Base-by-base conservation (phyloP, 2,113 vertebrate species). In the Microtus ochrogaster region DNA sequence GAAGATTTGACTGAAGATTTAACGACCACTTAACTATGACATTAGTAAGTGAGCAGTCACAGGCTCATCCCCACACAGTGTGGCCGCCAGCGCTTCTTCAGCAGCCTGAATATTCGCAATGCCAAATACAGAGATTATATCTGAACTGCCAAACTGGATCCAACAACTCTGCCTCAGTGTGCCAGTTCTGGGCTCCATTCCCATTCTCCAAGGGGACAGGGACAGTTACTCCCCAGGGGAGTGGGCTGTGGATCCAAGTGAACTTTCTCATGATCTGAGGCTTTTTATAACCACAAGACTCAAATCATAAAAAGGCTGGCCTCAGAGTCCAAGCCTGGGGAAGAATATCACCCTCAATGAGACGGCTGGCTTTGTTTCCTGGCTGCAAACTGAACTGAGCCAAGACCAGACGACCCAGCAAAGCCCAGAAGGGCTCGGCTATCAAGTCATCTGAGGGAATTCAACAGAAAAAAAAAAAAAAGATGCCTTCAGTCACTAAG, bases 241-340 rank as follows among this genome's bases (percentile, higher is more conserved):
- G 33, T 2, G 21, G 9, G 1, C 5, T 19, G 22, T 44, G 81
- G 72, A 47, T 13, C 74, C 72, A 0, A 39, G 39, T 22, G 72
- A 30, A 82, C 68, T 94, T 92, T 96, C 96, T 73, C 96, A 94
- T 33, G 73, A 47, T 11, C 97, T 14, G 3, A 16, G 4, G 92
- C 83, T 94, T 77, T 94, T 96, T 87, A 86, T 73, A 96, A 41
- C 52, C 14, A 0, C n/a, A 0, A 0, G 77, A 33, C 66, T 73
- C 76, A 41, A 13, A 73, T 88, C 66, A 88, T 76, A 30, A 33
- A 68, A 83, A 89, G n/a, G 52, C 24, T 7, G 7, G 44, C 44
- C 91, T 89, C 78, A 19, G 49, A 21, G 73, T 9, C 41, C 30
- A 16, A 3, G 26, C 44, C 72, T 13, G 0, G 47, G 24, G 58